Percentiles rank a stretch among this genome's conserved stretches.
phyloP scores from a whole-genome alignment of 1,140 invertebrate genomes.

The Paramacrobiotus metropolitanus region DNA sequence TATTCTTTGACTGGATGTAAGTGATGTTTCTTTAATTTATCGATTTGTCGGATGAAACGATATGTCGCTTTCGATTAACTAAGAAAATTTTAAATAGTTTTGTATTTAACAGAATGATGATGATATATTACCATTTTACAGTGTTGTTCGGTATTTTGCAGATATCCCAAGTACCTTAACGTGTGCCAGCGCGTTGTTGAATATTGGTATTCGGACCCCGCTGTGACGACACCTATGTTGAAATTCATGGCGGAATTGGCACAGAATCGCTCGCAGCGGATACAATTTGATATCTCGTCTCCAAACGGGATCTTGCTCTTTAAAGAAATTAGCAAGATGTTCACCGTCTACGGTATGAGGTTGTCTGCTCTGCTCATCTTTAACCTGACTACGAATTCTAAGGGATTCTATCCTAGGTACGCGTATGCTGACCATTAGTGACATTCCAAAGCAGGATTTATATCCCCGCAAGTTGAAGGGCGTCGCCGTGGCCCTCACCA shows the following conservation, averaged over 20 bases:
- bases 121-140: no score
- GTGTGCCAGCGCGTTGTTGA: conserved; percentile 74
- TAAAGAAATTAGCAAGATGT: conserved; percentile 82
- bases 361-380: conserved; percentile 9
- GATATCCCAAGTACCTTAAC: conserved; percentile 73
- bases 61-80: no score
- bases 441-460: conserved; percentile 74
- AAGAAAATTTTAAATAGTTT: no score
- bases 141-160: conserved; percentile 20
- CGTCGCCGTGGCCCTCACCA: conserved; percentile 90
- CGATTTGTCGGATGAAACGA: no score
- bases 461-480: conserved; percentile 90
- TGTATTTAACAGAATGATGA: no score
- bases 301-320: conserved; percentile 90
- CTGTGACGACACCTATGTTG: conserved; percentile 66
- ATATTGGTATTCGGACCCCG: conserved; percentile 74
- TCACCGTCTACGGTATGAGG: conserved; percentile 69
- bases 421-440: conserved; percentile 53
- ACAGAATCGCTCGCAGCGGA: conserved; percentile 79
- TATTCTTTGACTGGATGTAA: conserved; percentile 97
- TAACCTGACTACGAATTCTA: no score
- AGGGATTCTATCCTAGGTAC: no score
- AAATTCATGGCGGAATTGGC: conserved; percentile 87
- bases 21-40: no score
- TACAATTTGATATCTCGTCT: conserved; percentile 94